Base-by-base conservation (phyloP, 2,888 invertebrate genomes). In the Sepioteuthis lessoniana region DNA sequence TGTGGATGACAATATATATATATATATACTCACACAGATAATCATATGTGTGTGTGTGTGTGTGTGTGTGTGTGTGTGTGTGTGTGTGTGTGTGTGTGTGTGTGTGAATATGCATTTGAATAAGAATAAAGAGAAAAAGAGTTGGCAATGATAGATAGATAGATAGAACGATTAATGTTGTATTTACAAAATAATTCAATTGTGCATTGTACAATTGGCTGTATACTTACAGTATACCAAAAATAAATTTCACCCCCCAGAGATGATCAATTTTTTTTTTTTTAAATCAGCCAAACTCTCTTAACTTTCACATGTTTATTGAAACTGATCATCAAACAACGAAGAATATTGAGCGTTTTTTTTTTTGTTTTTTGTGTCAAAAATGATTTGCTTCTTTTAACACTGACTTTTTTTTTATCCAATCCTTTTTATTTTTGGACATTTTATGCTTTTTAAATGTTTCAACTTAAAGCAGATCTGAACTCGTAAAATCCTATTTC, bases 281-380 rank as follows among this genome's bases (percentile, higher is more conserved):
- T 31, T 76, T 31, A n/a, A n/a, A n/a, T 76, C 76, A 31, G 76
- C 76, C 76, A n/a, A n/a, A 8, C 16, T 0, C 76, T 76, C n/a
- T 76, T n/a, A 76, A n/a, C 76, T n/a, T 76, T 76, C n/a, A 76
- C 31, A n/a, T 8, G n/a, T 8, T 76, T 76, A 76, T 76, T 76
- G 76, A 76, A 76, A 76, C n/a, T 76, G n/a, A 76, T n/a, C n/a
- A 76, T 10, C n/a, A 76, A n/a, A 76, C 76, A 76, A 76, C n/a
- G n/a, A 5, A n/a, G n/a, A n/a, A 76, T 13, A 76, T 76, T 76
- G 10, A n/a, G 76, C 76, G n/a, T n/a, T n/a, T n/a, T n/a, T n/a
- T n/a, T n/a, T n/a, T n/a, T n/a, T 76, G 76, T n/a, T 76, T 76
- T 76, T 76, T 76, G 76, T 76, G 76, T 76, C 76, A 76, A n/a